These are phyloP conservation scores for Ceratina calcarata DNA, from an alignment of 1,140 invertebrate genomes.

Conservation along the genomic window DNA sequence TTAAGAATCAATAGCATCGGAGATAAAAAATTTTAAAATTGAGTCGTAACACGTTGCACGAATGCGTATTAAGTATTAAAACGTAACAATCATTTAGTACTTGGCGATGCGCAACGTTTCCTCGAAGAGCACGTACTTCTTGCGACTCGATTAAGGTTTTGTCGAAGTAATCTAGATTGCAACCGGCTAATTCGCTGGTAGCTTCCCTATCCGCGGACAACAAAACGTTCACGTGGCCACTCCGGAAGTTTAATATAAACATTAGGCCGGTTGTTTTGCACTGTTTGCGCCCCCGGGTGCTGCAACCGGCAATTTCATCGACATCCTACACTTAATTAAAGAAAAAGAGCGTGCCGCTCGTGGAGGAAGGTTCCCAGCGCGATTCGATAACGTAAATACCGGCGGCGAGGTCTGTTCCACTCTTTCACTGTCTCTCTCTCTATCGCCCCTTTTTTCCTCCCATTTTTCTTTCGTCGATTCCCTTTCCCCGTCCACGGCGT, in stretches of 20 bases:
- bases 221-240: background rate
- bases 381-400: conserved; percentile 38
- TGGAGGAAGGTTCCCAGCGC: conserved; percentile 2
- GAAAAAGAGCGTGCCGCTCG: conserved; percentile 12
- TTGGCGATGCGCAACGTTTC: too few species aligned
- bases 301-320: conserved; percentile 22
- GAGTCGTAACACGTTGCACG: too few species aligned
- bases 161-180: conserved; percentile 10
- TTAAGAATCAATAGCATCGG: too few species aligned
- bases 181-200: background rate
- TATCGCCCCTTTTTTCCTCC: background rate
- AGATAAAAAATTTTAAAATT: too few species aligned
- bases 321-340: conserved; percentile 37
- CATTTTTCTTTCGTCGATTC: background rate
- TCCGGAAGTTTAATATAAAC: conserved; percentile 30
- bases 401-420: background rate
- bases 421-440: background rate
- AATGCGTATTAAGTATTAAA: too few species aligned
- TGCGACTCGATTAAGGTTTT: background rate
- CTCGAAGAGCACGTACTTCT: background rate
- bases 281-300: background rate
- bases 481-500: background rate
- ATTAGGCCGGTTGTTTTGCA: background rate
- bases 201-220: background rate
- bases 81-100: too few species aligned